Base-by-base conservation (phyloP, 2,797 vertebrate species). In the Pelochelys cantorii region DNA sequence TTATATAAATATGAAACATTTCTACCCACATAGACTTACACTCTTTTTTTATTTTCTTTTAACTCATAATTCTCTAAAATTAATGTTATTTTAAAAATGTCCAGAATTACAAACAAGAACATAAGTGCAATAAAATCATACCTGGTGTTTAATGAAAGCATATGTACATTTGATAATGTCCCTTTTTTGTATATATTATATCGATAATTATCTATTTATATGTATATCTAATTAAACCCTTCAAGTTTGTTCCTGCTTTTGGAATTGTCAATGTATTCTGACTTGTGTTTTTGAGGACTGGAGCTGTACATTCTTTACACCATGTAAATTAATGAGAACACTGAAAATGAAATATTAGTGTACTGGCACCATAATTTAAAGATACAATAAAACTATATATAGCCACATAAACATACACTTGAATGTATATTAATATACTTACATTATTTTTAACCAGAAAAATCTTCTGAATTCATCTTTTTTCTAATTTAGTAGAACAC, bases 1-100 rank as follows among this genome's bases (percentile, higher is more conserved):
- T 17, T 60, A 91, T 54, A 9, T 80, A 55, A 81, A 80, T 78
- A 82, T 80, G 54, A 20, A 95, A 82, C n/a, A 54, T 57, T 86
- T 80, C 71, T 55, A 86, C 25, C 62, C 62, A 54, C 54, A 84
- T 31, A 87, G 59, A 29, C 20, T 79, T 77, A 62, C 37, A 13
- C 3, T 9, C 78, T 92, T 42, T 74, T 48, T 59, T 34, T 53
- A 9, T 71, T 71, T 81, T 85, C 11, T 71, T 37, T 83, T 15
- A n/a, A 52, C 22, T 22, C 86, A 4, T 5, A 79, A 7, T 14
- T 6, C 56, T 85, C 56, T 78, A 79, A 90, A 90, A 84, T 54
- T 0, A 81, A 68, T 53, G 55, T 55, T 1, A 11, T 77, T 79
- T 78, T 27, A 87, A 87, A 81, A 88, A 78, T 11, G 2, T 18